Evolutionary conservation across 2,113 vertebrate species (phyloP).

Genomic region (Ciconia maguari): DNA sequence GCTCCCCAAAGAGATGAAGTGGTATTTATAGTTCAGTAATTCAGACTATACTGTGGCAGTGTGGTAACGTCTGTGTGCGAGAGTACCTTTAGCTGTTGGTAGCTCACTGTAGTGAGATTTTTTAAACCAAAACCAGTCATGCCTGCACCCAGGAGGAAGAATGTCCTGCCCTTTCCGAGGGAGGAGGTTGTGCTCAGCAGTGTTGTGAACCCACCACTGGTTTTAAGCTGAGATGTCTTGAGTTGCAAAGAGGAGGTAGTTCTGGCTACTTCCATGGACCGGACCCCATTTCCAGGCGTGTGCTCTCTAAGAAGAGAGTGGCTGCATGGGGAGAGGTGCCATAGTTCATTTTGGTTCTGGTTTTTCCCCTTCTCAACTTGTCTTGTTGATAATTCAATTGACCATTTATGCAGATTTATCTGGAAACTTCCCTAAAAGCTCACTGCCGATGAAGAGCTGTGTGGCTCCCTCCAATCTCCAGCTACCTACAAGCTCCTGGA

Average conservation of each 20-base stretch:
- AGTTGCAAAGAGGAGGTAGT: not conserved
- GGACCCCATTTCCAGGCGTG: not conserved
- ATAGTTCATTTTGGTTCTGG: not conserved
- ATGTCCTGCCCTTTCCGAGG: not conserved
- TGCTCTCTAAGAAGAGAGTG: accelerated
- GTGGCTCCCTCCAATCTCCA: accelerated
- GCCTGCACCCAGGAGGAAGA: not conserved
- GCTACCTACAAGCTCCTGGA: not conserved
- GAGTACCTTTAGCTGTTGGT: not conserved
- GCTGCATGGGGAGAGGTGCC: not conserved
- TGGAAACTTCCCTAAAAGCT: too few species aligned
- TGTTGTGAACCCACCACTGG: too few species aligned
- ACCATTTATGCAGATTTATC: not conserved
- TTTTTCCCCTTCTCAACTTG: not conserved
- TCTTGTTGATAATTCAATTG: not conserved
- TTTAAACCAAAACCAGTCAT: not conserved
- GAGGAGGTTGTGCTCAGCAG: not conserved
- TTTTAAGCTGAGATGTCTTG: not conserved
- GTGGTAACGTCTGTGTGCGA: not conserved
- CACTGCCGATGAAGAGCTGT: accelerated
- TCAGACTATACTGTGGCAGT: accelerated
- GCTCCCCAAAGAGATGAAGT: not conserved
- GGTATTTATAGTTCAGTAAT: not conserved
- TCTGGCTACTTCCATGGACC: not conserved
- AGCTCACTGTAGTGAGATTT: not conserved